A percentile compares a stretch with the other conserved stretches of the same genome.
These are phyloP conservation scores for Porites lutea DNA, from an alignment of 64 coral and sea anemone genomes.

Conservation along the genomic window DNA sequence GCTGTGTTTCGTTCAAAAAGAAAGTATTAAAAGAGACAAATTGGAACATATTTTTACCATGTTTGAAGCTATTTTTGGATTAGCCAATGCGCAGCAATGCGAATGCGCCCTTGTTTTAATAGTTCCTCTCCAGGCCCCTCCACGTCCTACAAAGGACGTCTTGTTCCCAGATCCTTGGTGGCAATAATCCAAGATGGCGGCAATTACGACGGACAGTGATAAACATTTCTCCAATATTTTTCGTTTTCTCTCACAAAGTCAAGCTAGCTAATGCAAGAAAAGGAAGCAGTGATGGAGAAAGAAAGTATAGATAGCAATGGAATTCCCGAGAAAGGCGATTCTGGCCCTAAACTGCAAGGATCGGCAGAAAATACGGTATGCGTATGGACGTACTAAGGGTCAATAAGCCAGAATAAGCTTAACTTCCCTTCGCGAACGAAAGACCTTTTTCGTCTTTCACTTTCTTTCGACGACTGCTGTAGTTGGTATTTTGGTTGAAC, in stretches of 20 bases:
- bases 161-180: neutral
- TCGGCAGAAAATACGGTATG: constrained; percentile 18
- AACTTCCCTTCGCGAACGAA: no score
- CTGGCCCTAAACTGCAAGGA: neutral
- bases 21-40: no score
- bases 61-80: constrained; percentile 2
- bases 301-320: neutral
- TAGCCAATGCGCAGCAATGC: neutral
- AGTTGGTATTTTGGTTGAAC: no score
- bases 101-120: neutral
- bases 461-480: no score
- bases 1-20: no score
- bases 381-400: neutral
- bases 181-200: neutral
- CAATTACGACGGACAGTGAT: neutral
- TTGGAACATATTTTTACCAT: no score
- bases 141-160: neutral
- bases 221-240: neutral
- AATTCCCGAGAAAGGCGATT: neutral
- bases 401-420: no score
- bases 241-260: neutral
- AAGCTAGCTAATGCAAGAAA: neutral
- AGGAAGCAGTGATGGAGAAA: neutral
- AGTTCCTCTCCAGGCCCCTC: neutral
- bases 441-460: no score